These are phyloP conservation scores for Apolygus lucorum DNA, from an alignment of 1,140 invertebrate genomes.

Conservation along the genomic window DNA sequence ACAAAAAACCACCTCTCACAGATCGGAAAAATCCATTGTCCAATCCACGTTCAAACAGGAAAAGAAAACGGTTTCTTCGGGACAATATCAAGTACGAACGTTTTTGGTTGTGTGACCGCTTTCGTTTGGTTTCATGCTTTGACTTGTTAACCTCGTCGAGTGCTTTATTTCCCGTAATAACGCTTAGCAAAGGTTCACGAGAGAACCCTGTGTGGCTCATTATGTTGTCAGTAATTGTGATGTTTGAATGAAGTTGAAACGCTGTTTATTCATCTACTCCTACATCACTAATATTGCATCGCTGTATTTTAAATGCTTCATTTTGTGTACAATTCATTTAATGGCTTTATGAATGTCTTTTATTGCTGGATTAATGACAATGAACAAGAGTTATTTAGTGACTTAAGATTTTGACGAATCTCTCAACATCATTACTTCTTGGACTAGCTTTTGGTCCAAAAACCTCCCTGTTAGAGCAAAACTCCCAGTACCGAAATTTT, in stretches of 20 bases:
- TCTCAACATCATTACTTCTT: too few species aligned
- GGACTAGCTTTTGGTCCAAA: too few species aligned
- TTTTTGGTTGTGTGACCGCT: not conserved
- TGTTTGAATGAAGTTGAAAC: too few species aligned
- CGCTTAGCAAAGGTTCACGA: not conserved
- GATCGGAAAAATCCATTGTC: not conserved
- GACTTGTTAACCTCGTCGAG: not conserved
- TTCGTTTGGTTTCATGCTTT: not conserved
- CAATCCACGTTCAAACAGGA: not conserved
- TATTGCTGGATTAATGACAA: not conserved
- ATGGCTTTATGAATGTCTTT: too few species aligned
- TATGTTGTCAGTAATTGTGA: not conserved
- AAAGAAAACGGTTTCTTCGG: not conserved
- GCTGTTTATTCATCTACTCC: too few species aligned
- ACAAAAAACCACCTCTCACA: not conserved
- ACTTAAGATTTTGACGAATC: too few species aligned
- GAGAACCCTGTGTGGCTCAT: not conserved
- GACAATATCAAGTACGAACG: not conserved
- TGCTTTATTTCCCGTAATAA: not conserved
- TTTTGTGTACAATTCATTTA: too few species aligned
- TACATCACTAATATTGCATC: too few species aligned
- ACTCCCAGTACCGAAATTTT: too few species aligned
- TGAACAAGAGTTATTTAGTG: not conserved
- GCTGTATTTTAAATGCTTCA: too few species aligned
- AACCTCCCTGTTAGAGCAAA: too few species aligned